Evolutionary conservation across 1,140 invertebrate genomes (phyloP), one percentile per base, ranked within the genome.

Genomic region (Neodiprion fabricii): DNA sequence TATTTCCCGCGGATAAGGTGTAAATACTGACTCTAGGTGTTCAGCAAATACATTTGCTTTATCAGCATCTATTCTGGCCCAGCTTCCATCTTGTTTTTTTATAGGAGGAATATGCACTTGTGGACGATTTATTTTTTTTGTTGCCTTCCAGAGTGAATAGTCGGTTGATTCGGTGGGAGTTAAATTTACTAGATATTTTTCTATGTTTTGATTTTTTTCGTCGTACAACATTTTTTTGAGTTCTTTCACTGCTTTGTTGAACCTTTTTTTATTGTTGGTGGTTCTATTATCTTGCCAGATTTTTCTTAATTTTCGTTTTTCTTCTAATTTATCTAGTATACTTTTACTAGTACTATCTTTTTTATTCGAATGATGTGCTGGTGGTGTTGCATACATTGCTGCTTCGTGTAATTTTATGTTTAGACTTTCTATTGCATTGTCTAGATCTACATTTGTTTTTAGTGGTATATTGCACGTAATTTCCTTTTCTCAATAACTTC

Each of bases 101-200:
- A 82, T 72, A 1, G 79, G 76, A 11, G 73, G 72, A 23, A 40
- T 48, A 1, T n/a, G 23, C 17, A 50, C 2, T 40, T 72, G 67
- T 0, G 72, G 61, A 50, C 21, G 49, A 47, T 79, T 79, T 2
- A 77, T 7, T 67, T 17, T 50, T 68, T 71, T 78, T 0, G 77
- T 79, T 9, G 75, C 77, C 70, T 77, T 82, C 73, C 74, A 79
- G 7, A 81, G 47, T 1, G 79, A 80, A 40, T 79, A 80, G 11
- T 77, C 75, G 0, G 70, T 61, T 67, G 48, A 11, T 71, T 28
- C 70, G 14, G 71, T 74, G 1, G 21, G 12, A 40, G 75, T 68
- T 17, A 79, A n/a, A 3, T 74, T 28, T 7, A 17, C 14, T 9
- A 73, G 47, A 17, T 73, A 73, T 8, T 73, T 23, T 68, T 49